phyloP scores from a whole-genome alignment of 2,797 vertebrate genomes.

The Knipowitschia caucasica region DNA sequence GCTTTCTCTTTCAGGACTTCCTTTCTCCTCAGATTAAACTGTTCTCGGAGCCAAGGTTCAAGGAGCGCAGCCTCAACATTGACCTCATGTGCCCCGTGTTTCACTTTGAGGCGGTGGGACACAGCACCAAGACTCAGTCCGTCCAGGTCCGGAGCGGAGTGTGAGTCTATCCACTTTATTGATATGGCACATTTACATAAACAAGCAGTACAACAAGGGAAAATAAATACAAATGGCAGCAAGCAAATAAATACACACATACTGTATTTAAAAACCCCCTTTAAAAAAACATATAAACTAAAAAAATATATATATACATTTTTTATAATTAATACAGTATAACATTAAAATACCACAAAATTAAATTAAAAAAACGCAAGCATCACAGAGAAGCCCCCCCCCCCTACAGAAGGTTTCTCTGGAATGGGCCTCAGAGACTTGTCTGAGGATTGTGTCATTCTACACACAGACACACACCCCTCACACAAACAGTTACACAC shows the following conservation, averaged over 20 bases:
- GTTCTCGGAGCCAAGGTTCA: too few species aligned
- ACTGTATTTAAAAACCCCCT: too few species aligned
- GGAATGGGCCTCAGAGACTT: conserved; percentile 9
- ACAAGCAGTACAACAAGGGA: too few species aligned
- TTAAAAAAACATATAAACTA: too few species aligned
- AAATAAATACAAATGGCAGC: too few species aligned
- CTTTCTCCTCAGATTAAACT: conserved; percentile 84
- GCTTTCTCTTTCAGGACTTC: conserved; percentile 76
- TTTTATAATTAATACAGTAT: too few species aligned
- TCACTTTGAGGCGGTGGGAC: conserved; percentile 81
- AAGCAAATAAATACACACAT: too few species aligned
- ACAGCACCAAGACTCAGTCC: conserved; percentile 85
- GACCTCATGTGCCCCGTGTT: conserved; percentile 84
- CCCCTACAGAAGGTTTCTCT: neutral
- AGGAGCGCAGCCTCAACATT: conserved; percentile 75
- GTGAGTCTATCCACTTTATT: conserved; percentile 76
- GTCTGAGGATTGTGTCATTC: conserved; percentile 16
- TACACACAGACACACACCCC: conserved; percentile 13
- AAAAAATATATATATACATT: too few species aligned
- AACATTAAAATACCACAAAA: too few species aligned
- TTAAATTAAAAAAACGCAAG: too few species aligned
- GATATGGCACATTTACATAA: neutral
- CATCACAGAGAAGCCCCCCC: too few species aligned
- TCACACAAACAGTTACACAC: conserved; percentile 1
- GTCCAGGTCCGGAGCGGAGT: conserved; percentile 84